Conservation (phyloP, 2,888 invertebrate genomes). For the Eilema griseolum region DNA sequence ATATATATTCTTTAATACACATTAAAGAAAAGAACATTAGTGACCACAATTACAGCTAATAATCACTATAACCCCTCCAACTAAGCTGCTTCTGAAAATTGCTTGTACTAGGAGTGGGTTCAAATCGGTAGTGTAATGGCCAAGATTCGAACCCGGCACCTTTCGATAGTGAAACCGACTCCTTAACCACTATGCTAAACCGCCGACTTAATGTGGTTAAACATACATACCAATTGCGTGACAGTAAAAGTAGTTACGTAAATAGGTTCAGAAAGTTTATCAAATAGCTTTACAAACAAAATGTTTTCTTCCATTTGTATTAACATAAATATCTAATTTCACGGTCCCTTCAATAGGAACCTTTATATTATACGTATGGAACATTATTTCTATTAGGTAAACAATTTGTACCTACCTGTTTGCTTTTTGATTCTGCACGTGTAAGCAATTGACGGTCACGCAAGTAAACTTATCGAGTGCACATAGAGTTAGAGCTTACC, state of each 20-base stretch:
- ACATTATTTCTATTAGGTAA: background rate
- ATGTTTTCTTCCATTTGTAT: background rate
- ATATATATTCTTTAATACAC: too few species aligned
- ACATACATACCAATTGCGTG: background rate
- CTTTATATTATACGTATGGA: background rate
- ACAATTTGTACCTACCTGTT: slow-evolving; percentile 1
- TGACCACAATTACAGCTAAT: too few species aligned
- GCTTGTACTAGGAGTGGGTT: too few species aligned
- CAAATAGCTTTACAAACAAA: background rate
- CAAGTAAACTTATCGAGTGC: background rate
- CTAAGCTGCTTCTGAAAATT: too few species aligned
- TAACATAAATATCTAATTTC: background rate
- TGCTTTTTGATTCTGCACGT: background rate
- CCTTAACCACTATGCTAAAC: too few species aligned
- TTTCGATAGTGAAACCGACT: too few species aligned
- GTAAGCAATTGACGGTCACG: background rate
- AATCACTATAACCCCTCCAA: too few species aligned
- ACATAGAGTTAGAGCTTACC: background rate
- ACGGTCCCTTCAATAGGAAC: background rate
- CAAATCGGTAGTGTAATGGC: too few species aligned
- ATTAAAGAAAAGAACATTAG: too few species aligned
- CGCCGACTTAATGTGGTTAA: too few species aligned
- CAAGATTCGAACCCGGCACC: too few species aligned
- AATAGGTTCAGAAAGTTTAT: background rate
- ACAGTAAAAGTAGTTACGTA: background rate